Evolutionary conservation across 2,888 invertebrate genomes (phyloP), one percentile per base, ranked within the genome.

Genomic region (Phalera bucephala): DNA sequence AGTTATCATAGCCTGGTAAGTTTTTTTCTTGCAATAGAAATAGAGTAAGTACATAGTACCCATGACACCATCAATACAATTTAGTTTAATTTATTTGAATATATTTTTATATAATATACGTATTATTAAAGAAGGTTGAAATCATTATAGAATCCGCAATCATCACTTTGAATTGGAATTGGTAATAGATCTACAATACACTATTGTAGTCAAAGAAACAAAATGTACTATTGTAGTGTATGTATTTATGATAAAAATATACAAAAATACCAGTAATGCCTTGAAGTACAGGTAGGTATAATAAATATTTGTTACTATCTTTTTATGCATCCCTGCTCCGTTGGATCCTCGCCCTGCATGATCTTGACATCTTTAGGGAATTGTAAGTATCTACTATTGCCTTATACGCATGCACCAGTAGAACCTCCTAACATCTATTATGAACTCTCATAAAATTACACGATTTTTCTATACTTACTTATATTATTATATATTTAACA

Each of bases 291-390:
- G 61, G 61, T 59, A 59, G 61, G 58, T 57, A 47, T 42, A 58
- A 59, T 58, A 45, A 43, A 52, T 69, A 65, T 72, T 77, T 62
- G 64, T 56, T 76, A 78, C 73, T 38, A 54, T 80, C 36, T 77
- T 80, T 84, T 80, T 80, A 68, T 83, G 82, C 86, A 72, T 72
- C 67, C 79, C 72, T 49, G 59, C 62, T 64, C 62, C 67, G 70
- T 79, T 56, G 88, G 87, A 86, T 61, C 84, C 87, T 82, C 86
- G 80, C 57, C 86, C 87, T 79, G 88, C 88, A 89, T 87, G 88
- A 72, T 63, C 72, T 80, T 83, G 73, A 62, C 80, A 72, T 72
- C 80, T 73, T 67, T 87, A 89, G 88, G 87, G 88, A 63, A 86
- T 88, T 71, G 88, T 88, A 82, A 89, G 88, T 89, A 89, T 44